These are phyloP conservation scores for Melanotaenia trifasciata DNA, from an alignment of 2,797 vertebrate species.

Conservation along the genomic window DNA sequence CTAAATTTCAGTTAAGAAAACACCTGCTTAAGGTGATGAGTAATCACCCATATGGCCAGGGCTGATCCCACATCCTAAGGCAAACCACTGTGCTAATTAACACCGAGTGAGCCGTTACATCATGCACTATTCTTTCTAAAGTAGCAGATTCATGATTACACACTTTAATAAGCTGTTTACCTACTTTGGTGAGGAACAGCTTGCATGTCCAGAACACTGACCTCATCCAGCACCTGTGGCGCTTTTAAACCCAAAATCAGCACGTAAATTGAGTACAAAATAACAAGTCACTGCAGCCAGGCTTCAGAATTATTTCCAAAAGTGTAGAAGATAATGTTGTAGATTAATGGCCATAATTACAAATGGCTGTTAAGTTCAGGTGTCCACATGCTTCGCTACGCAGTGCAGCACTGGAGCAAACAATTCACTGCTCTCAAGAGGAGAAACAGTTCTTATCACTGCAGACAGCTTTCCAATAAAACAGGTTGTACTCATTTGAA, in stretches of 20 bases:
- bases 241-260: not conserved
- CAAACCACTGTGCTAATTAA: not conserved
- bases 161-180: not conserved
- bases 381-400: not conserved
- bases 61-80: not conserved
- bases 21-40: not conserved
- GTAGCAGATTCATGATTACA: not conserved
- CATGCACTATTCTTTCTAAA: not conserved
- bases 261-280: not conserved
- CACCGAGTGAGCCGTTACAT: not conserved
- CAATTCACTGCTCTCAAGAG: not conserved
- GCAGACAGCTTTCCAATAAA: slow-evolving; percentile 10
- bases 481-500: slow-evolving; percentile 30
- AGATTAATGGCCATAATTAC: not conserved
- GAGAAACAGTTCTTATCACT: not conserved
- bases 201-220: not conserved
- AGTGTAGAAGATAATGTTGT: not conserved
- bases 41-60: not conserved
- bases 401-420: not conserved
- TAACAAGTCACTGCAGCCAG: not conserved
- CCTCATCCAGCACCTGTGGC: not conserved
- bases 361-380: not conserved
- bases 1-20: not conserved
- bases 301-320: not conserved
- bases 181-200: not conserved